Evolutionary conservation across 2,888 invertebrate genomes (phyloP), one percentile per base, ranked within the genome.

Genomic region (Prenolepis imparis): DNA sequence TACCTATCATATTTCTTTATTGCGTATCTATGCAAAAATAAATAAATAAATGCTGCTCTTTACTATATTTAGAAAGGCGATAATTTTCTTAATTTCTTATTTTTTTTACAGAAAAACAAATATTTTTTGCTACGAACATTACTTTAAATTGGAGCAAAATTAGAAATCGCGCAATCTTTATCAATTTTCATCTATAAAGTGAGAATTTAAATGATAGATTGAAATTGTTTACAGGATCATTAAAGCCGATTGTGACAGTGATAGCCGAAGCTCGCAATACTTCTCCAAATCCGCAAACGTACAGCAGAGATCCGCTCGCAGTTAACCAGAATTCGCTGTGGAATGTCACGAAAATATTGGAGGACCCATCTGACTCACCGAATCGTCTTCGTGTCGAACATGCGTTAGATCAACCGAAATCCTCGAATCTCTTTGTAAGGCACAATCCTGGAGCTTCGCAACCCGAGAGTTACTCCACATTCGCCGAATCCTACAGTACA

Each of bases 211-310:
- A 83, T 84, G 61, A 61, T 55, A 67, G 83, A 89, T 72, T 84
- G 84, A 83, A 83, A 89, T 89, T 89, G 82, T 87, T 92, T 91
- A 82, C 91, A 90, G 92, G 92, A 80, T 90, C 90, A 11, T 90
- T 87, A 36, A 92, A 88, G 86, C 85, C 92, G 24, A 81, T 66
- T 24, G 88, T 92, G 73, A 93, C 89, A 66, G 89, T 92, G 72
- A 93, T 92, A 64, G 90, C 92, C 11, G 93, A 92, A 74, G 91
- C 92, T 70, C 88, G 92, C 28, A 86, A 91, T 39, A 72, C 80
- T 57, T 86, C 86, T 66, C 87, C 88, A 24, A 86, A 85, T 21
- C 73, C 84, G 32, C 73, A 63, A 59, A 82, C 72, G 24, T 21
- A 68, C 24, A 24, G 32, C 1, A 80, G 28, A 70, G 81, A 75